Evolutionary conservation across 2,888 invertebrate species (phyloP), one percentile per base, ranked within the genome.

Genomic region (Leptopilina syphax): DNA sequence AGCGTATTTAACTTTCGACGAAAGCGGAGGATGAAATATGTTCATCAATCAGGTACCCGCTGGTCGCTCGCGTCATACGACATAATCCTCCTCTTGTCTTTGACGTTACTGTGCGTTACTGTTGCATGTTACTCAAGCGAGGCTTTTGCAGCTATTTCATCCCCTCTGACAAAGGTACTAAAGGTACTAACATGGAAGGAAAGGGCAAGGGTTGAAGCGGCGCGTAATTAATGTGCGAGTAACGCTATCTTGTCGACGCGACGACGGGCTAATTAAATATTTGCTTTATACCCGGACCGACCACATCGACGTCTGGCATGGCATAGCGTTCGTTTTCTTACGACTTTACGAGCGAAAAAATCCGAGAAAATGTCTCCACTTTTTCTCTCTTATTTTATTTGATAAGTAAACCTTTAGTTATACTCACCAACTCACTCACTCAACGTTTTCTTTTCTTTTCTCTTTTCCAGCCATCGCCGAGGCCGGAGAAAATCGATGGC

Each of bases 401-500:
- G 24, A 70, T 13, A 50, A 13, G 7, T 27, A 70, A 50, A 12
- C 44, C 44, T 44, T 44, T 44, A 44, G 44, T 18, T 18, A 18
- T 18, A 18, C 18, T 18, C 18, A 18, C 1, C 44, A 2, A 44
- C 44, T 44, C 44, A 10, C 24, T 67, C 44, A 18, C 67, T 18
- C 10, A 9, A 9, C 50, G 54, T n/a, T 54, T 27, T 67, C 12
- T 13, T 9, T 76, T 76, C 27, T 60, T 78, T 77, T 78, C 66
- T 77, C 73, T 83, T 67, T 89, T 87, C 27, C 89, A 96, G 96
- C 95, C 95, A 81, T 93, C 94, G 34, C 94, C 95, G 10, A 93
- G 96, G 83, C 95, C 95, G 50, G 95, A 95, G 87, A 93, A 96
- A 87, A 95, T 98, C 81, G 97, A 97, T 91, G 95, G 94, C 70